Evolutionary conservation across 2,797 vertebrate species (phyloP), one percentile per base, ranked within the genome.

Genomic region (Parauchenoglanis punctatus): DNA sequence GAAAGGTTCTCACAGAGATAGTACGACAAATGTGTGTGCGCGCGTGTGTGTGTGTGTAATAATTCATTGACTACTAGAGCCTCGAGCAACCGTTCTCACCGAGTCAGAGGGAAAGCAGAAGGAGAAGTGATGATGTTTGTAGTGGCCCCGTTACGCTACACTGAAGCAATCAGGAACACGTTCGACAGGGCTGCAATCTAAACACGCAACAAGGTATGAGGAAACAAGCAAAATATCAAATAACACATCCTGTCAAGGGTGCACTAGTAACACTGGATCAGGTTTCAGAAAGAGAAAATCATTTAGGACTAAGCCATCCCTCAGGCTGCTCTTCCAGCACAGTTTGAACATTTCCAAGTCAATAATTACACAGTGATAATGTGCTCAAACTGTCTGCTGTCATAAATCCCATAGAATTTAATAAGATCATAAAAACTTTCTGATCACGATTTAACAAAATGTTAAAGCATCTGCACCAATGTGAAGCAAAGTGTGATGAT

Each of bases 61-160:
- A 87, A 68, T 54, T 63, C 68, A 44, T 31, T 83, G 61, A 77
- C 72, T 44, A 77, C n/a, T 44, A 59, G 80, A 83, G 61, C 61
- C 89, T 86, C 40, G n/a, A 31, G 86, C 18, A 54, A 78, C 49
- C 13, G 40, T 86, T 72, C 52, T 46, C 81, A 56, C 82, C 83
- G 83, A 89, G 70, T 89, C 86, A 35, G 65, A 86, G n/a, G 65
- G 40, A 82, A 87, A 85, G 76, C 78, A 10, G 70, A 89, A 86
- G 72, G 63, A 80, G 85, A 83, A 63, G 78, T 68, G 72, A 86
- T 56, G 49, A 80, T 81, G 77, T 80, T 89, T 87, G 59, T n/a
- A 63, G 13, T n/a, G 40, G 44, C 25, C 7, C n/a, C 23, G 46
- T 82, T 44, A 44, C 20, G 17, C 68, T 44, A 76, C n/a, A 44